Base-by-base conservation (phyloP, 2,797 vertebrate genomes). In the Gadopsis marmoratus region DNA sequence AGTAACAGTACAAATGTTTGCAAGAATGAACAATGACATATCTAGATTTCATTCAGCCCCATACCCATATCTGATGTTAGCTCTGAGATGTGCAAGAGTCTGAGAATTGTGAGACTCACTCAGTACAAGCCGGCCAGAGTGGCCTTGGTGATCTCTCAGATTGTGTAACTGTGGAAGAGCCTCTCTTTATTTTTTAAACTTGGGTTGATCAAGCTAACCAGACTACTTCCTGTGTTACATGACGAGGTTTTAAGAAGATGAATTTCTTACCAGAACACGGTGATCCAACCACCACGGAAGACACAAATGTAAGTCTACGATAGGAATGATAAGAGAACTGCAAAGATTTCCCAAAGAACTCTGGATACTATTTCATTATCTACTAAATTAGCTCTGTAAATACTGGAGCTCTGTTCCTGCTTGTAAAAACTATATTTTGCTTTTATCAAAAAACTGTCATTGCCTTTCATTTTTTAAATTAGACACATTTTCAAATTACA, bases 91-190 rank as follows among this genome's bases (percentile, higher is more conserved):
- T 54, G 66, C 71, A 60, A 55, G 23, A 53, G 45, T 76, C 64
- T 53, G 48, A 78, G 26, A 82, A 83, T n/a, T 74, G 31, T 48
- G 43, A 55, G 16, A 64, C 14, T 53, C 4, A 17, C 29, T 12
- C 29, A 74, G 13, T 31, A 31, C 10, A 56, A 13, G 26, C 45
- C n/a, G 16, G 58, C 23, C 50, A 29, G 31, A 2, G 11, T 33
- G 7, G 29, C 75, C 7, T 39, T 50, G 2, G 11, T 33, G 7
- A 23, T 78, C 7, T 39, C 55, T 59, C 26, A 39, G 45, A 58
- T 26, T 26, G 26, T 26, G 26, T 26, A 26, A 26, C 26, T 26
- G 26, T 26, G 26, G 26, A 26, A 26, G 26, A 26, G 26, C 26
- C 26, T 26, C 26, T 26, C 26, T 54, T 21, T 56, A 16, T 62